Conservation (phyloP, 2,888 invertebrate genomes). For the Sussaba pulchella region DNA sequence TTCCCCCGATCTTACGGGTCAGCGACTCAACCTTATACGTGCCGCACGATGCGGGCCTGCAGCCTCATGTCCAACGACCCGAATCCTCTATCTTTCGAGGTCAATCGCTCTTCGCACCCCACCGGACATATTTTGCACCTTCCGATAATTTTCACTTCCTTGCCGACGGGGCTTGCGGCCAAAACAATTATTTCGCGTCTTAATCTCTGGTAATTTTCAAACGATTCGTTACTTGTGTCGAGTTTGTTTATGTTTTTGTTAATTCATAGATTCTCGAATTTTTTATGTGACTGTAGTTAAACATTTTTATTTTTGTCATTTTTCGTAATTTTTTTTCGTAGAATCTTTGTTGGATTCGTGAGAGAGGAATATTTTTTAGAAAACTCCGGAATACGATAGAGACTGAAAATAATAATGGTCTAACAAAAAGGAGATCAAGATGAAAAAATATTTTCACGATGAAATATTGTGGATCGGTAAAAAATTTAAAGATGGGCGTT, state of each 20-base stretch:
- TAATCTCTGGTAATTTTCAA: background rate
- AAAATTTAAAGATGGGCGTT: too few relatives aligned
- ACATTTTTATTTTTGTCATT: too few relatives aligned
- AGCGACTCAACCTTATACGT: slow-evolving; percentile 40
- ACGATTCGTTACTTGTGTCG: background rate
- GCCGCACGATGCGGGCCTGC: slow-evolving; percentile 5
- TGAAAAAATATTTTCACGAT: too few relatives aligned
- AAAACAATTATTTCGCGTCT: slow-evolving; percentile 11
- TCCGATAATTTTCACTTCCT: slow-evolving; percentile 1
- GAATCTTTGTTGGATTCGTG: too few relatives aligned
- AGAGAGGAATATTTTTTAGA: too few relatives aligned
- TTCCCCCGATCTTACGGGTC: slow-evolving; percentile 54
- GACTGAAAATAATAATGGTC: too few relatives aligned
- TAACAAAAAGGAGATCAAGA: too few relatives aligned
- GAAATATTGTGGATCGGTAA: too few relatives aligned
- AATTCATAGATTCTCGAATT: too few relatives aligned
- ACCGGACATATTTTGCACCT: background rate
- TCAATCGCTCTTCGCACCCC: slow-evolving; percentile 25
- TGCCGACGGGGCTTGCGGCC: background rate
- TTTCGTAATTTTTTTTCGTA: too few relatives aligned
- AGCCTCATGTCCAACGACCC: slow-evolving; percentile 49
- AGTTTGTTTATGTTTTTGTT: background rate
- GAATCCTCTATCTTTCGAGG: slow-evolving; percentile 52
- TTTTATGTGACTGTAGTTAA: too few relatives aligned
- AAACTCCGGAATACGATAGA: too few relatives aligned